Evolutionary conservation across 2,113 vertebrate species (phyloP), one percentile per base, ranked within the genome.

Genomic region (Symphodus melops): DNA sequence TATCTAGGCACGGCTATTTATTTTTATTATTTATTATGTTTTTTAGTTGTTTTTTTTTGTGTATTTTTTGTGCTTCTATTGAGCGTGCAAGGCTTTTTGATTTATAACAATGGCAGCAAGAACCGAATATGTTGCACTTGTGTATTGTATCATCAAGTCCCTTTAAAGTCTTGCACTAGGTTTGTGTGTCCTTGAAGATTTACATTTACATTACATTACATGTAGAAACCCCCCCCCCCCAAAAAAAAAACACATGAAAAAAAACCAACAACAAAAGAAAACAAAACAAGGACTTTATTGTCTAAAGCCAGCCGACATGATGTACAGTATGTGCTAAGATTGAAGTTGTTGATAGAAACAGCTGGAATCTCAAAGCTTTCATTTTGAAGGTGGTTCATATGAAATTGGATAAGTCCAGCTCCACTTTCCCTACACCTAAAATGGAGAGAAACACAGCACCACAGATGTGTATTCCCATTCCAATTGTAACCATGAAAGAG

Each of bases 401-500:
- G 76, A 88, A 92, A 86, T 53, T 14, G 52, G 72, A 86, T 41
- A 75, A 68, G 67, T 77, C 37, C 28, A 39, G 37, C 37, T 60
- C 23, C 4, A 68, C 23, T 65, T 73, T 62, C 65, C 53, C 44
- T 1, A 4, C 68, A 54, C 75, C 39, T 72, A 77, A 60, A 84
- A 77, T 68, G 55, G 56, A 71, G 42, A 58, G 14, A 77, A 68
- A 71, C 41, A 19, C 16, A 75, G 77, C 79, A 82, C 72, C 68
- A 80, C 76, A 81, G 75, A 73, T 84, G 88, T 82, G 81, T 83
- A 77, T 75, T 91, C 63, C 61, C 51, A 58, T 82, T 89, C 85
- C 77, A 80, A 71, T 51, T 79, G 71, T 78, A 79, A 88, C 84
- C 84, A 83, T 82, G 63, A 85, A 87, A 86, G 77, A 63, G 19